These are phyloP conservation scores for Stenopsyche tienmushanensis DNA, from an alignment of 1,140 invertebrate genomes.

Conservation along the genomic window DNA sequence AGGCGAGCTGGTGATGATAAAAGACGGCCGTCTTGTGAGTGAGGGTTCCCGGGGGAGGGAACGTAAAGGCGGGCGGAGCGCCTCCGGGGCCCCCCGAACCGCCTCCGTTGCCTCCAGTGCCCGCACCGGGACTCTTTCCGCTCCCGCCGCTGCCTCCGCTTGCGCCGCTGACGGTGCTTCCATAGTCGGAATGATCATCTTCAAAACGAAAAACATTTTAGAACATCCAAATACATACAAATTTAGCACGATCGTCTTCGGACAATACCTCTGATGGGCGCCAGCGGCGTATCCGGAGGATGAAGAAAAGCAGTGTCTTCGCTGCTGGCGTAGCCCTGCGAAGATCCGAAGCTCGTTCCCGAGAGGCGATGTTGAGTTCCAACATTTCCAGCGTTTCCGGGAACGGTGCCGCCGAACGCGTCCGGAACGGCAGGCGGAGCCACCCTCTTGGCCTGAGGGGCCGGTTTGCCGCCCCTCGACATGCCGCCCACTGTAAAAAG, in stretches of 20 bases:
- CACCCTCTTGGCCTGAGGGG: conserved; percentile 78
- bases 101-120: conserved; percentile 44
- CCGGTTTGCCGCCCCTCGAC: conserved; percentile 72
- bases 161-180: conserved; percentile 59
- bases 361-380: conserved; percentile 66
- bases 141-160: conserved; percentile 52
- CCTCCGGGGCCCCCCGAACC: conserved; percentile 50
- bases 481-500: conserved; percentile 72
- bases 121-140: conserved; percentile 60
- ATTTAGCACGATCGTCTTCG: not conserved
- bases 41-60: conserved; percentile 60
- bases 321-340: conserved; percentile 71
- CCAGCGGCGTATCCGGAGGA: conserved; percentile 53
- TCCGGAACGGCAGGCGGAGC: conserved; percentile 79
- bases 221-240: too few relatives aligned
- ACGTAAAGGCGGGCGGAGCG: conserved; percentile 61
- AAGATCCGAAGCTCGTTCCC: conserved; percentile 71
- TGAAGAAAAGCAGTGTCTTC: conserved; percentile 65
- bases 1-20: conserved; percentile 72
- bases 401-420: conserved; percentile 50
- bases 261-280: conserved; percentile 51
- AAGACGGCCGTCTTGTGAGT: conserved; percentile 70
- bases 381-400: conserved; percentile 47
- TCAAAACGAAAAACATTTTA: conserved; percentile 12
- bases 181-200: conserved; percentile 66